Conservation (phyloP, 2,113 vertebrate species). For the Budorcas taxicolor region DNA sequence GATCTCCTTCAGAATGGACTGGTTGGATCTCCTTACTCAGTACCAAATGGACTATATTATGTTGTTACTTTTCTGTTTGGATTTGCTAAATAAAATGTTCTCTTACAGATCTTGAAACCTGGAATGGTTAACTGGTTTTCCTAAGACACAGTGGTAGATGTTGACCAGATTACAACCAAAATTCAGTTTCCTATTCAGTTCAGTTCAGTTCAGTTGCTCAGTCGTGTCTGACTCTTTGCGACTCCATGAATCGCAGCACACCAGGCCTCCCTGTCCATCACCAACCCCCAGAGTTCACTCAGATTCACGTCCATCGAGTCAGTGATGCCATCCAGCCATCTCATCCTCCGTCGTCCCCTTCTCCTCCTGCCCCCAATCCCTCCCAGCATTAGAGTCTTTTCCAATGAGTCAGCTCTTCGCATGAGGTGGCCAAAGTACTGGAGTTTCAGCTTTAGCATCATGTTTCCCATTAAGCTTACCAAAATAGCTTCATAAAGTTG, state of each 20-base stretch:
- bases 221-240: accelerated
- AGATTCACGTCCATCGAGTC: too few relatives aligned
- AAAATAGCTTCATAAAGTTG: neutral
- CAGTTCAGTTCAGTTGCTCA: too few relatives aligned
- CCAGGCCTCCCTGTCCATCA: too few relatives aligned
- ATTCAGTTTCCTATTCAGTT: neutral
- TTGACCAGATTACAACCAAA: neutral
- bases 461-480: neutral
- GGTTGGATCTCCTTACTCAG: neutral
- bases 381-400: too few relatives aligned
- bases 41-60: neutral
- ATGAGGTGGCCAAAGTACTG: too few relatives aligned
- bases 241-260: accelerated
- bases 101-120: neutral
- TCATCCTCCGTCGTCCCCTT: too few relatives aligned
- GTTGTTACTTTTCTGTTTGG: neutral
- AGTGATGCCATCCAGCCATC: too few relatives aligned
- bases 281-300: too few relatives aligned
- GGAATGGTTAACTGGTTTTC: neutral
- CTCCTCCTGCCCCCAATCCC: too few relatives aligned
- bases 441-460: too few relatives aligned
- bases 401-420: too few relatives aligned
- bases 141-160: neutral
- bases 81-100: neutral
- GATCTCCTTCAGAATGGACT: too few relatives aligned